Percentiles rank a stretch among this genome's conserved stretches.
These are phyloP conservation scores for Musca domestica DNA, from an alignment of 1,140 invertebrate genomes.

Conservation along the genomic window DNA sequence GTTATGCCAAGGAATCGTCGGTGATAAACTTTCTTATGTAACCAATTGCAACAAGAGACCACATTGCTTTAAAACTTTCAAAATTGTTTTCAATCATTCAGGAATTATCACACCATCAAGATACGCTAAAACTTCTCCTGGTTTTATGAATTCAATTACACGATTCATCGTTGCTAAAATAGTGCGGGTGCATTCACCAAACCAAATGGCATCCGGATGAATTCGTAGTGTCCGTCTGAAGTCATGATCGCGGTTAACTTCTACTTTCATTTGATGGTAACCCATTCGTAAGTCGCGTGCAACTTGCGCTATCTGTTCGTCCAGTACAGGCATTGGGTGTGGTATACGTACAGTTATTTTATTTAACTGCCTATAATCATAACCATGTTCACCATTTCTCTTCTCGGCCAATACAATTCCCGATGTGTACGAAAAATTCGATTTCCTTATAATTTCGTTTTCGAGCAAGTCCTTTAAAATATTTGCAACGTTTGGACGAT, in stretches of 20 bases:
- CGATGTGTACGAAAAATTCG: slow-evolving; percentile 27
- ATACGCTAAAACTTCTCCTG: too few species aligned
- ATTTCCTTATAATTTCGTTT: not conserved
- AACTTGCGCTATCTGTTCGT: slow-evolving; percentile 47
- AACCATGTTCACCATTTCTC: slow-evolving; percentile 26
- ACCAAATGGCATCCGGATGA: slow-evolving; percentile 45
- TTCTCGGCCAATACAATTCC: slow-evolving; percentile 30
- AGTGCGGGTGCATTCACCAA: slow-evolving; percentile 42
- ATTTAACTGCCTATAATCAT: slow-evolving; percentile 39
- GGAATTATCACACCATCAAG: slow-evolving; percentile 34
- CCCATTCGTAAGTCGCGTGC: slow-evolving; percentile 52
- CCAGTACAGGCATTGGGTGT: slow-evolving; percentile 56
- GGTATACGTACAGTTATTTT: slow-evolving; percentile 31
- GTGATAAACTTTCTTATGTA: slow-evolving; percentile 38
- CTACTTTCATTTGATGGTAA: slow-evolving; percentile 57
- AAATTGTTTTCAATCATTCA: slow-evolving; percentile 32
- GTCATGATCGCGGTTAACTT: slow-evolving; percentile 56
- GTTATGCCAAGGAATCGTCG: slow-evolving; percentile 38
- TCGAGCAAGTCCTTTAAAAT: not conserved
- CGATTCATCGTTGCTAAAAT: slow-evolving; percentile 53
- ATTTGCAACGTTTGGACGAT: not conserved
- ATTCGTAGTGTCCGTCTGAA: slow-evolving; percentile 33
- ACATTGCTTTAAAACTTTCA: slow-evolving; percentile 30
- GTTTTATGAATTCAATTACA: slow-evolving; percentile 4
- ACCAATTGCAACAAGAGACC: slow-evolving; percentile 38